Evolutionary conservation across 2,113 vertebrate species (phyloP), one percentile per base, ranked within the genome.

Genomic region (Lepus americanus): DNA sequence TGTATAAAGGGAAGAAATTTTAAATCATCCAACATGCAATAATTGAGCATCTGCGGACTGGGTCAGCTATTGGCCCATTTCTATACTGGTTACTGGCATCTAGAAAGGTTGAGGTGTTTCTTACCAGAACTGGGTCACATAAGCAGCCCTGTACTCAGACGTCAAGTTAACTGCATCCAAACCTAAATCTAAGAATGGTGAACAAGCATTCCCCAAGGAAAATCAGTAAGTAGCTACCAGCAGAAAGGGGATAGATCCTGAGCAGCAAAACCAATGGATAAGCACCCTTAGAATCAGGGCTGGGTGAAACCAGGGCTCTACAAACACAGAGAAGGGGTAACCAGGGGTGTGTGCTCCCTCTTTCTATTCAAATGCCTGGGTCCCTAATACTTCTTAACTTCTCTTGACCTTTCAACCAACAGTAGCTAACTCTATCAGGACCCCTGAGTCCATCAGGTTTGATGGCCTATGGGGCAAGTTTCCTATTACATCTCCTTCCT

Each of bases 141-240:
- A n/a, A 19, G 27, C 84, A 90, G 1, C 16, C 17, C 6, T 13
- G 19, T 67, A 29, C 27, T 84, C 36, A 49, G 19, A 82, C 12
- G 36, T 36, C 19, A 96, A 90, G 69, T 86, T 55, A 79, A 22
- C 16, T 36, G 93, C 77, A 87, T 25, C 44, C 72, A 89, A 79
- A 80, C 67, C 76, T 81, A 81, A 87, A 77, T 76, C 78, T 64
- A 70, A 80, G 64, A 90, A 49, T 51, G 44, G 14, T 59, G 25
- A 85, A 69, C 49, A 81, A 82, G 14, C 9, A 44, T 89, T 84
- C 63, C 25, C 36, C 61, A 87, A 59, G 33, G 72, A 85, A 89
- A 92, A 87, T 77, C 67, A 78, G 79, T 93, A 10, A 49, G 8
- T 36, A 81, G 29, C 0, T 20, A 17, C 31, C 72, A 82, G 44